Evolutionary conservation across 2,797 vertebrate species (phyloP), one percentile per base, ranked within the genome.

Genomic region (Acropternis orthonyx): DNA sequence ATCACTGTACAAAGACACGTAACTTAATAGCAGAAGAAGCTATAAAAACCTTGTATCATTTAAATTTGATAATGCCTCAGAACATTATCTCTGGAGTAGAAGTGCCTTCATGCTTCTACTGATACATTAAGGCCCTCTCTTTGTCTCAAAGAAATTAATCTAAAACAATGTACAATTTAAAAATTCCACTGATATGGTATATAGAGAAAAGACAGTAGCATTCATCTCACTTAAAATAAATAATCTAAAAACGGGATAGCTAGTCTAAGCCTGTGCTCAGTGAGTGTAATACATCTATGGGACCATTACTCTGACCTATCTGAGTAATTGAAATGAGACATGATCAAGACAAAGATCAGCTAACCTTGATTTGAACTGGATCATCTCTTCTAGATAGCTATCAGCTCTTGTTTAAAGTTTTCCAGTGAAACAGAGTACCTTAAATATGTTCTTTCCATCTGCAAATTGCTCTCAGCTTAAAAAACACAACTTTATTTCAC

Each of bases 41-140:
- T 80, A 55, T 88, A 94, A 93, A 95, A 95, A 71, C 9, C 56
- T 71, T 56, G 30, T 71, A 56, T 85, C 10, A 68, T 92, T 93
- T 85, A 67, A 82, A 87, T 85, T 85, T 68, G 68, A 51, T 91
- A 87, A 77, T 89, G 36, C 28, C 54, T 74, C 63, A 76, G 87
- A 74, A 80, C 27, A 46, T 92, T 88, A 72, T 61, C n/a, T 85
- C 41, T 83, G 41, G 37, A 77, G n/a, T 71, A 36, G 90, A 84
- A 84, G 73, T 5, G 3, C 44, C 39, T 92, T 95, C 49, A 19
- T 83, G n/a, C 54, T 91, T 89, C 63, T 62, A 48, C n/a, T 83
- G 68, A 63, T 77, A 44, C 23, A 63, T 80, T 65, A 75, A 79
- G 89, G 17, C 11, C 15, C 18, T 67, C 23, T 72, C n/a, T 73